A percentile compares a stretch with the other conserved stretches of the same genome.
Conservation (phyloP, 2,888 invertebrate genomes). For the Chaetogeoica ovagalla region DNA sequence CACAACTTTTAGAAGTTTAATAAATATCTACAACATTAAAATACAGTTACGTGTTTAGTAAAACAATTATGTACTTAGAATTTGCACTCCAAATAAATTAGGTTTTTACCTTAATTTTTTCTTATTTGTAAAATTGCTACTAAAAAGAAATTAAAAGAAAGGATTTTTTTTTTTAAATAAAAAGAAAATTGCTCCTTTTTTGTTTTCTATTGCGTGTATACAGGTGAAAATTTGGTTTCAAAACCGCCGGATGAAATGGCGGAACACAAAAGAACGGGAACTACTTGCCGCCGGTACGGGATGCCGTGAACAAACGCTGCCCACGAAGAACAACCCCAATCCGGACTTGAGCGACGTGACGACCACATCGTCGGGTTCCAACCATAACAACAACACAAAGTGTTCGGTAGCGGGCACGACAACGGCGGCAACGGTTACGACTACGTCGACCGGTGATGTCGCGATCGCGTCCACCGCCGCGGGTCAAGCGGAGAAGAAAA, state of each 20-base stretch:
- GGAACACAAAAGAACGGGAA: constrained; percentile 95
- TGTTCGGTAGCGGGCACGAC: neutral
- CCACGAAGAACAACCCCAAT: constrained; percentile 95
- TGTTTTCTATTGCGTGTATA: constrained; percentile 54
- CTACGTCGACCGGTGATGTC: neutral
- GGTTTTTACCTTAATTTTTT: too few relatives aligned
- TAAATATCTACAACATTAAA: too few relatives aligned
- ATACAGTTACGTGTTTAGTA: too few relatives aligned
- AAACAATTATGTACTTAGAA: too few relatives aligned
- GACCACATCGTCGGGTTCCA: constrained; percentile 60
- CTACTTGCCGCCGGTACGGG: constrained; percentile 84
- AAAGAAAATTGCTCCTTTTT: too few relatives aligned
- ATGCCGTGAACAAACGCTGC: constrained; percentile 90
- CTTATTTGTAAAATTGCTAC: too few relatives aligned
- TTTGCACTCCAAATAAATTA: too few relatives aligned
- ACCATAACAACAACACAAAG: neutral
- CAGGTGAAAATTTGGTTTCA: constrained; percentile 93
- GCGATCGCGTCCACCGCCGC: neutral
- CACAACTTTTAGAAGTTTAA: too few relatives aligned
- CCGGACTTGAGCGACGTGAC: constrained; percentile 84
- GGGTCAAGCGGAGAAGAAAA: constrained; percentile 2
- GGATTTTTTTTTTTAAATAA: too few relatives aligned
- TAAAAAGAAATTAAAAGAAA: too few relatives aligned
- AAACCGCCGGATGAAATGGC: constrained; percentile 98
- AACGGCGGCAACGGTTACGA: neutral